Percentiles rank a stretch among this genome's conserved stretches.
Evolutionary conservation across 2,888 invertebrate species (phyloP).

Genomic region (Parelbella ahira): DNA sequence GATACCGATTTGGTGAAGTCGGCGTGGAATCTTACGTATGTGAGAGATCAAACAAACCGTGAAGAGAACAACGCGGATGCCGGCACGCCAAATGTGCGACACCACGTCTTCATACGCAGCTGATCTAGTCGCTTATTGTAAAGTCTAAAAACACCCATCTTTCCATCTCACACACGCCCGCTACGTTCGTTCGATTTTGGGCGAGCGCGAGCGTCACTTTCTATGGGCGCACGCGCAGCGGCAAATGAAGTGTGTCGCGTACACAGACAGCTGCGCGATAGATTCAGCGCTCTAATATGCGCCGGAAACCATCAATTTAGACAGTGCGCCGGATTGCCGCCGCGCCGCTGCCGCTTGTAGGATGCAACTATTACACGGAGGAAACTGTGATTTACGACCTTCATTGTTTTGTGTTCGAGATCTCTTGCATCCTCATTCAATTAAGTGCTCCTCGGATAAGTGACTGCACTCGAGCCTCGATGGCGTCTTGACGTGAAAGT

Average conservation of each 20-base stretch:
- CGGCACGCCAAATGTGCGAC: constrained; percentile 36
- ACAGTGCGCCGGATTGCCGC: constrained; percentile 73
- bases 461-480: constrained; percentile 15
- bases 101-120: constrained; percentile 29
- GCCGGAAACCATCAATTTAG: constrained; percentile 79
- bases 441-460: constrained; percentile 41
- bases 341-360: constrained; percentile 67
- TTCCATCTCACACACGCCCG: constrained; percentile 29
- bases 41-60: constrained; percentile 48
- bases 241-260: constrained; percentile 77
- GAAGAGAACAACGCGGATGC: constrained; percentile 41
- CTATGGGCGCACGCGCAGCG: constrained; percentile 71
- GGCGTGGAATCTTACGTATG: constrained; percentile 41
- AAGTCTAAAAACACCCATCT: too few relatives aligned
- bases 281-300: constrained; percentile 65
- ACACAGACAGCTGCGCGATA: constrained; percentile 71
- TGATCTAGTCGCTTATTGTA: too few relatives aligned
- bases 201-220: constrained; percentile 67
- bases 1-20: constrained; percentile 30
- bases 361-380: constrained; percentile 72
- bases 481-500: constrained; percentile 25
- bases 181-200: constrained; percentile 62
- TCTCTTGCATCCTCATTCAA: constrained; percentile 56
- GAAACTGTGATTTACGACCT: constrained; percentile 76
- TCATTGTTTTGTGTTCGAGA: constrained; percentile 71